Evolutionary conservation across 2,113 vertebrate genomes (phyloP), one percentile per base, ranked within the genome.

Genomic region (Planiliza haematocheilus): DNA sequence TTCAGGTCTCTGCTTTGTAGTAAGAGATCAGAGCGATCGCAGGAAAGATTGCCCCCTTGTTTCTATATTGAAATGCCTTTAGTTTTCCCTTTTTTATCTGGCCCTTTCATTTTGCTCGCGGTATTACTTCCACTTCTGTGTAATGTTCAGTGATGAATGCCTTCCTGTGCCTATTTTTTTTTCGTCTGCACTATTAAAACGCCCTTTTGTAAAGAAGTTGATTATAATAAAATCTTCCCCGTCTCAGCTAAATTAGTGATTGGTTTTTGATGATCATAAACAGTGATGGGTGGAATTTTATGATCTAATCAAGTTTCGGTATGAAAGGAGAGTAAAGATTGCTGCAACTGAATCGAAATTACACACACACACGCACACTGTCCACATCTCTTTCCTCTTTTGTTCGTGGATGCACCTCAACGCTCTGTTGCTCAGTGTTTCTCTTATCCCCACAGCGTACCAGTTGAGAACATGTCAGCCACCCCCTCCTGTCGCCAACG

Each of bases 401-500:
- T 70, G 45, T 38, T 64, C 65, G 42, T 18, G n/a, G 50, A 53
- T 57, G 11, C 24, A 14, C 13, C 39, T 13, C 8, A 10, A 36
- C 41, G 21, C 42, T 70, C 21, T 72, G 12, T 61, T 49, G 43
- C 49, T 73, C 37, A 72, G 14, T 69, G n/a, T 73, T 56, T 85
- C 17, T 80, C 45, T 50, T 68, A 64, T 80, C 30, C 86, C 79
- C 58, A 50, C 86, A 99, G 97, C 96, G 4, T 99, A 98, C 87
- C 97, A 97, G 41, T 95, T 99, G 69, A 94, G 97, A 81, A 93
- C 96, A 24, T 99, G 97, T 91, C 96, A 97, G 21, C 92, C 95
- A 58, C 97, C 97, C 38, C 85, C 93, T 71, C 85, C 90, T 4
- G 92, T 98, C 41, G 91, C 95, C 84, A 98, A 99, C 76, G 96